phyloP scores from a whole-genome alignment of 2,888 invertebrate genomes.

The Chrysomela aeneicollis region DNA sequence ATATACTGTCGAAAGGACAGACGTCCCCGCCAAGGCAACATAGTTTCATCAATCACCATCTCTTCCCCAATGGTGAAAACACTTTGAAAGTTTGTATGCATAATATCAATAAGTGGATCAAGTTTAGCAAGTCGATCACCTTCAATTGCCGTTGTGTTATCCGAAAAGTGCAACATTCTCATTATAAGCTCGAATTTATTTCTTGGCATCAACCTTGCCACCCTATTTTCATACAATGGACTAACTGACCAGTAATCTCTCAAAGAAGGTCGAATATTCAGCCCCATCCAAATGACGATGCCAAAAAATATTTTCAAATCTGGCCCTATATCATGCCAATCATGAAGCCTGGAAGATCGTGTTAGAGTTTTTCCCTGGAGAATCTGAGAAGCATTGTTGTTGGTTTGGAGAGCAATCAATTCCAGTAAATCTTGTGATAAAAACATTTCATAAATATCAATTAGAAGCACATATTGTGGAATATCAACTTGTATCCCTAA shows the following conservation, averaged over 20 bases:
- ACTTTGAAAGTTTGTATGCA: background rate
- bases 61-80: background rate
- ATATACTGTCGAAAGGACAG: too few species aligned
- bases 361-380: too few species aligned
- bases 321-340: too few species aligned
- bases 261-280: background rate
- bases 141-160: background rate
- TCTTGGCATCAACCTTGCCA: background rate
- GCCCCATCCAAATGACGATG: conserved; percentile 7
- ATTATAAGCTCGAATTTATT: background rate
- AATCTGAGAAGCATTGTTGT: too few species aligned
- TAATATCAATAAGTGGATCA: background rate
- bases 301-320: too few species aligned
- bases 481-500: too few species aligned
- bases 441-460: too few species aligned
- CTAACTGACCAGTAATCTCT: background rate
- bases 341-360: too few species aligned
- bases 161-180: background rate
- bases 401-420: too few species aligned
- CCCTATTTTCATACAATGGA: background rate
- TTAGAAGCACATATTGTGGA: too few species aligned
- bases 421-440: too few species aligned
- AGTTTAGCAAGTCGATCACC: background rate
- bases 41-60: background rate
- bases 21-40: background rate